Percentiles rank a stretch among this genome's conserved stretches.
Conservation (phyloP, 1,140 invertebrate species). For the Zaprionus capensis region DNA sequence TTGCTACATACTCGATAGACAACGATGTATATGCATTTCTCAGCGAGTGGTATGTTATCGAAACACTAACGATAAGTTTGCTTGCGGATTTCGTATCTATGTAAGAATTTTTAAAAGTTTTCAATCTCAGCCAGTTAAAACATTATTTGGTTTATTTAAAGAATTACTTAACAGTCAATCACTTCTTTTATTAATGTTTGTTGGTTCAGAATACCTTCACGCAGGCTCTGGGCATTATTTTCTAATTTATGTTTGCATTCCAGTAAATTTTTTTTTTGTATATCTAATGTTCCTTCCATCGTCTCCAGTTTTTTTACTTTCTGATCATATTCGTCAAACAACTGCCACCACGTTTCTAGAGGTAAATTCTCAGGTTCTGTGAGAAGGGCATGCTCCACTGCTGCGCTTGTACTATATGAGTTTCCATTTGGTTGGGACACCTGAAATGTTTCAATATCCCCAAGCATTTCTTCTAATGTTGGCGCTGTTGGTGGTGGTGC, state of each 20-base stretch:
- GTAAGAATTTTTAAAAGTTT: too few relatives aligned
- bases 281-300: conserved; percentile 44
- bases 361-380: conserved; percentile 54
- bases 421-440: conserved; percentile 26
- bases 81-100: not conserved
- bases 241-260: conserved; percentile 55
- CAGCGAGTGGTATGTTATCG: conserved; percentile 6
- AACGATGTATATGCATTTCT: conserved; percentile 8
- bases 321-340: conserved; percentile 68
- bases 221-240: conserved; percentile 44
- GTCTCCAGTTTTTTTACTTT: conserved; percentile 52
- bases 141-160: not conserved
- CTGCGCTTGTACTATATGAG: conserved; percentile 22
- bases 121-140: not conserved
- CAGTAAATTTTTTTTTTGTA: conserved; percentile 45
- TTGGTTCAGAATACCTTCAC: conserved; percentile 53
- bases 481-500: conserved; percentile 65
- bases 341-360: conserved; percentile 60
- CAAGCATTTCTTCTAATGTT: conserved; percentile 62
- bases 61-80: conserved; percentile 11
- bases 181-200: conserved; percentile 53
- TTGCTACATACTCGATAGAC: conserved; percentile 31
- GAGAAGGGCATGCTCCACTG: conserved; percentile 55
- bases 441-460: conserved; percentile 71
- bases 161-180: conserved; percentile 27